These are phyloP conservation scores for Piliocolobus tephrosceles DNA, from an alignment of 2,113 vertebrate species.

Conservation along the genomic window DNA sequence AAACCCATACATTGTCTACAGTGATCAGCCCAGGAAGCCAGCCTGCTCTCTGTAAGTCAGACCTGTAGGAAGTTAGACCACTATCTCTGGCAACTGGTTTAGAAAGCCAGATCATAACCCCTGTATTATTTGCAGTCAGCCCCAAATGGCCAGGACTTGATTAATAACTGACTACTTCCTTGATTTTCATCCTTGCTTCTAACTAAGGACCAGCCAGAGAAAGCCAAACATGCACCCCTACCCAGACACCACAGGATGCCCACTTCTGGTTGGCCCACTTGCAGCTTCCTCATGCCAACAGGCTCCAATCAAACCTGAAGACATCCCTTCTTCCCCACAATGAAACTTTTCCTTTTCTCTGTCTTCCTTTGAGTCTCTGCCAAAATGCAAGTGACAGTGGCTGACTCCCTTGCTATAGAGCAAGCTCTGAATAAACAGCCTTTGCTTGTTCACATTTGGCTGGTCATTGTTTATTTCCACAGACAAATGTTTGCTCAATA, in stretches of 20 bases:
- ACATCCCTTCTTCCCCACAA: background rate
- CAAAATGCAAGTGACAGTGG: background rate
- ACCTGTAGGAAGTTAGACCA: background rate
- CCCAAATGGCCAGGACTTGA: background rate
- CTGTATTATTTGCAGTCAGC: background rate
- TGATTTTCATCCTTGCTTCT: background rate
- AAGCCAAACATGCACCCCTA: background rate
- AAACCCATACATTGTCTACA: background rate
- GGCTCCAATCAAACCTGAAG: background rate
- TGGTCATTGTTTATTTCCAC: background rate
- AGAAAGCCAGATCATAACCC: background rate
- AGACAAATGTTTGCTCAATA: constrained; percentile 58
- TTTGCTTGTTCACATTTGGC: background rate
- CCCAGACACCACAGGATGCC: background rate
- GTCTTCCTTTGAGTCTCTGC: constrained; percentile 2
- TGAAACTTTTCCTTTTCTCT: background rate
- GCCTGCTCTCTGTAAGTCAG: background rate
- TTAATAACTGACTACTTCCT: background rate
- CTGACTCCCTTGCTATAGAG: background rate
- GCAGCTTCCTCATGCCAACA: background rate
- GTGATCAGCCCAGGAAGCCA: background rate
- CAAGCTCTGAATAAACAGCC: constrained; percentile 23
- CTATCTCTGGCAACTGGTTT: background rate
- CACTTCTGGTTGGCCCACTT: background rate
- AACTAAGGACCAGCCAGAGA: background rate